Evolutionary conservation across 2,797 vertebrate species (phyloP).

Genomic region (Cottoperca gobio): DNA sequence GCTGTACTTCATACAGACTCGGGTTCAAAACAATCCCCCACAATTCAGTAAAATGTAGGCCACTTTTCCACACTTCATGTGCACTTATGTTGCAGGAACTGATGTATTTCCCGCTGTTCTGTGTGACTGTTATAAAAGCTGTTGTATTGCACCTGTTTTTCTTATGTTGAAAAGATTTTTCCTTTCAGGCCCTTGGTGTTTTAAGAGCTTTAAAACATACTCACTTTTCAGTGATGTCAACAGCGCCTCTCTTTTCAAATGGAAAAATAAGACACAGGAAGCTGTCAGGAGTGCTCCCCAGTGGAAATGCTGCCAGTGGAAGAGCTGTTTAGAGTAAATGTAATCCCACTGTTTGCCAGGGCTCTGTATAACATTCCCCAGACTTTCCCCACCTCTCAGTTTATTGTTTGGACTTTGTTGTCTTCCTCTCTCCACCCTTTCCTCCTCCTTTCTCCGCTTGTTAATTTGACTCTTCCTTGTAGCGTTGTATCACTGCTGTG

Average conservation of each 20-base stretch:
- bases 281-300: slow-evolving; percentile 59
- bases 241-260: slow-evolving; percentile 43
- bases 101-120: slow-evolving; percentile 30
- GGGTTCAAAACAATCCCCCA: not conserved
- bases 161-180: slow-evolving; percentile 32
- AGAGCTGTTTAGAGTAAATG: slow-evolving; percentile 58
- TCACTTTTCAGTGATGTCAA: slow-evolving; percentile 52
- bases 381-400: slow-evolving; percentile 43
- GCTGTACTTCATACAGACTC: slow-evolving; percentile 1
- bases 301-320: slow-evolving; percentile 54
- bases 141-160: slow-evolving; percentile 38
- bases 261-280: slow-evolving; percentile 50
- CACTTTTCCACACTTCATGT: slow-evolving; percentile 26
- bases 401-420: slow-evolving; percentile 64
- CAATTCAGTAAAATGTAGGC: slow-evolving; percentile 43
- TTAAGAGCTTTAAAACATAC: slow-evolving; percentile 48
- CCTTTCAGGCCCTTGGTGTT: slow-evolving; percentile 36
- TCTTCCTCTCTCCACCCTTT: slow-evolving; percentile 46
- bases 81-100: not conserved
- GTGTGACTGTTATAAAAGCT: slow-evolving; percentile 32
- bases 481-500: slow-evolving; percentile 29
- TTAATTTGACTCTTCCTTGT: slow-evolving; percentile 64
- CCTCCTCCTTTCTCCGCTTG: slow-evolving; percentile 56
- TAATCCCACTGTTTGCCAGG: slow-evolving; percentile 54
- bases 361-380: slow-evolving; percentile 45